Evolutionary conservation across 2,113 vertebrate species (phyloP).

Genomic region (Meriones unguiculatus): DNA sequence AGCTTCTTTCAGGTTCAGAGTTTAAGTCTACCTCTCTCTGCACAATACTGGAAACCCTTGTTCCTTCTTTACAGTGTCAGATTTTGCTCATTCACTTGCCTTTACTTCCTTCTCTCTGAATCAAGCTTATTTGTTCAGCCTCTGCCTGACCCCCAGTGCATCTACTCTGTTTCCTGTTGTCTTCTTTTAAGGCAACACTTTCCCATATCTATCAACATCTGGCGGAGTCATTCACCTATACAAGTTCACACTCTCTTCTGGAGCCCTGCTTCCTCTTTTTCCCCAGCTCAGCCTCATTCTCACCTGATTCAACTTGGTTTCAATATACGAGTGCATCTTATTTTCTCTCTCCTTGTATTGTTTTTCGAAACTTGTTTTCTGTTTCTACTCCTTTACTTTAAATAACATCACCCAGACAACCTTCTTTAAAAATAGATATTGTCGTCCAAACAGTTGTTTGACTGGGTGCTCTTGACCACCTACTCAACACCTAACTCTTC

Average conservation of each 20-base stretch:
- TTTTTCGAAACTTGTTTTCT: not conserved
- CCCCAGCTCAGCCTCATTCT: not conserved
- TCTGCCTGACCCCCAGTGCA: not conserved
- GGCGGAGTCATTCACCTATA: not conserved
- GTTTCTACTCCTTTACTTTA: slow-evolving; percentile 40
- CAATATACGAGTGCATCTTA: not conserved
- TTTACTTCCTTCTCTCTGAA: slow-evolving; percentile 24
- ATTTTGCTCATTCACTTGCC: not conserved
- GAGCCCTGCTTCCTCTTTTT: not conserved
- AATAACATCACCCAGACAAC: not conserved
- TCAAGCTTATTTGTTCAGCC: not conserved
- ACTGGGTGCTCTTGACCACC: not conserved
- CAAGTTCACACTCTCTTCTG: not conserved
- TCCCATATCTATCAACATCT: not conserved
- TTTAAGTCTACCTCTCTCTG: not conserved
- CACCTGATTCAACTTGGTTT: not conserved
- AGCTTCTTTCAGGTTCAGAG: not conserved
- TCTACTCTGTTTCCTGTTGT: not conserved
- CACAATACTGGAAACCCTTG: not conserved
- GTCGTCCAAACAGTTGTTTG: not conserved
- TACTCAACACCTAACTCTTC: not conserved
- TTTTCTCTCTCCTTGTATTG: not conserved
- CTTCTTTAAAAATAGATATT: not conserved
- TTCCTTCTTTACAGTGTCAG: not conserved
- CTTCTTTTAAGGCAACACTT: not conserved